Percentiles rank a stretch among this genome's conserved stretches.
Evolutionary conservation across 2,797 vertebrate species (phyloP).

Genomic region (Odontamblyopus lacepedii): DNA sequence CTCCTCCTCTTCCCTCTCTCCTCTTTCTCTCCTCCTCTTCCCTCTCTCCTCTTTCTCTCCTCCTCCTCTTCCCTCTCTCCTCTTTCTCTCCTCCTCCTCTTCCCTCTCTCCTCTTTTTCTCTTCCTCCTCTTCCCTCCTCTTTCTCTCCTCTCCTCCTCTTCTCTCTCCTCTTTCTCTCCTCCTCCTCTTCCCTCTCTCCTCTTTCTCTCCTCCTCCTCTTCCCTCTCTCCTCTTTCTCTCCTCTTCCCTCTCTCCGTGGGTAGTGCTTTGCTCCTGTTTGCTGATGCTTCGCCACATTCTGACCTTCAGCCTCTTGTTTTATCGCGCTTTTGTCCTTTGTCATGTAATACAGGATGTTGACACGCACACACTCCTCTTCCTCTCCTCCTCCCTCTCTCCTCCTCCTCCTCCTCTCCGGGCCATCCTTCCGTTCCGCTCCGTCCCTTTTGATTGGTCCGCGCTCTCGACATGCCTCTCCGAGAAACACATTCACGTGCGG

Average conservation of each 20-base stretch:
- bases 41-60: background rate
- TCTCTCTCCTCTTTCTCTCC: too few species aligned
- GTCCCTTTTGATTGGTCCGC: background rate
- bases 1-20: too few species aligned
- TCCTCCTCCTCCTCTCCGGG: background rate
- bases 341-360: constrained; percentile 13
- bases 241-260: background rate
- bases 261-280: background rate
- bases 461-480: background rate
- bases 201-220: background rate
- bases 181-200: too few species aligned
- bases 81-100: background rate
- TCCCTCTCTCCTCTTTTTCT: too few species aligned
- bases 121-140: too few species aligned
- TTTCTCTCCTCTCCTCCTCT: background rate
- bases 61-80: background rate
- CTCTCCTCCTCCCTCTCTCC: background rate
- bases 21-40: too few species aligned
- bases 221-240: background rate
- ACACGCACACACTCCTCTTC: background rate
- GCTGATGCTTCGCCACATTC: background rate
- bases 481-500: background rate
- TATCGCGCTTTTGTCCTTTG: constrained; percentile 6
- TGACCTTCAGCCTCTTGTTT: constrained; percentile 10
- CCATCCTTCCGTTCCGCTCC: background rate